Percentiles rank a stretch among this genome's conserved stretches.
Evolutionary conservation across 2,888 invertebrate species (phyloP).

Genomic region (Drosophila conformis): DNA sequence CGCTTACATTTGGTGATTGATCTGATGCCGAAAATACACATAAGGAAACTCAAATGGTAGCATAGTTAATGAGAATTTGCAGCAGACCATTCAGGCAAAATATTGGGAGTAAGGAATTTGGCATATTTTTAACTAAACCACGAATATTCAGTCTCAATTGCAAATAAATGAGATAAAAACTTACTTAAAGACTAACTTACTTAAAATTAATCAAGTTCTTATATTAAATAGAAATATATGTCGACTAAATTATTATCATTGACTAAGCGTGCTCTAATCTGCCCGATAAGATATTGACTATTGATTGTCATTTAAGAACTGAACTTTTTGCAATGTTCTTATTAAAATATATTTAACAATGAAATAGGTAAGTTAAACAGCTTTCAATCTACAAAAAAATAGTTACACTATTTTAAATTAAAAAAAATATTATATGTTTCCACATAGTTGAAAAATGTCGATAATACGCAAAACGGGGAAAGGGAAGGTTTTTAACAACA

Average conservation of each 20-base stretch:
- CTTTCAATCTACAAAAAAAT: too few species aligned
- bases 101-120: not conserved
- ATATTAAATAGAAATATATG: not conserved
- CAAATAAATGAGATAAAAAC: not conserved
- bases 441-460: not conserved
- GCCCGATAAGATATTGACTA: not conserved
- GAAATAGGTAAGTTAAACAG: too few species aligned
- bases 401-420: not conserved
- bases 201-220: not conserved
- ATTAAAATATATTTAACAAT: not conserved
- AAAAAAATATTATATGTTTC: not conserved
- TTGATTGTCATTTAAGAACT: not conserved
- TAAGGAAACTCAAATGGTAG: too few species aligned
- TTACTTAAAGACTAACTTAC: too few species aligned
- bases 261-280: not conserved
- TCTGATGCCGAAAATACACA: too few species aligned
- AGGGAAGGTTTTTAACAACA: not conserved
- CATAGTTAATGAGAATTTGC: too few species aligned
- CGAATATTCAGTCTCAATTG: not conserved
- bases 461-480: not conserved
- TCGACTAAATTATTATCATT: not conserved
- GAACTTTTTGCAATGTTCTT: not conserved
- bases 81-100: not conserved
- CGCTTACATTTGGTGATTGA: not conserved
- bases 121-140: not conserved